Evolutionary conservation across 2,797 vertebrate species (phyloP), one percentile per base, ranked within the genome.

Genomic region (Enteromius radiatus): DNA sequence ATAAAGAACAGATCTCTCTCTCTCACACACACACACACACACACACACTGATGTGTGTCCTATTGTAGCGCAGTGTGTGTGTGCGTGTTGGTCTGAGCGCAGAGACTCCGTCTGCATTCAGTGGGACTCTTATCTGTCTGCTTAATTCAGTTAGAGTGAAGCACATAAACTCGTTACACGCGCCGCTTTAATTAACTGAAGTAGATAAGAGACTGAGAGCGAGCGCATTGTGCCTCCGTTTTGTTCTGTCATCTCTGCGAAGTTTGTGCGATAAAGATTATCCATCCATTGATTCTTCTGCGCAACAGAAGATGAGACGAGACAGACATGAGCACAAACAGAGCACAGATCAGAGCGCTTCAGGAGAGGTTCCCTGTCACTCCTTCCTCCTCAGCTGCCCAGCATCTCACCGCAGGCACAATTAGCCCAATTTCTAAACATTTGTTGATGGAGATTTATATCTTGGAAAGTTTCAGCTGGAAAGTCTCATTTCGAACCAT

Each of bases 111-210:
- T 79, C 63, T 54, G 80, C 63, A 68, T 67, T 76, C 23, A 67
- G 56, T 54, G 33, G 15, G 80, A 69, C 43, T 76, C 45, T 84
- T 84, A 80, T 86, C 83, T 76, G 64, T 71, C 70, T n/a, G 38
- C 64, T 73, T 85, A 81, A 86, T 86, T 82, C 68, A 81, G 78
- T 52, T 45, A 65, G 78, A 85, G 69, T 63, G 17, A 65, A 87
- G 80, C 81, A 54, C 76, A 76, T 56, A 78, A 76, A 78, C 69
- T 75, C 69, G 59, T 79, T 70, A 81, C 64, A 82, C 70, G n/a
- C 71, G 36, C n/a, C 23, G 49, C 49, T 83, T 80, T 85, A 87
- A 85, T 87, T 71, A 87, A 67, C 59, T 19, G 38, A 33, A 33
- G 65, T 38, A 84, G 85, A 86, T 80, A 82, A 49, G 68, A 59